Conservation (phyloP, 2,888 invertebrate genomes). For the Limnephilus lunatus region DNA sequence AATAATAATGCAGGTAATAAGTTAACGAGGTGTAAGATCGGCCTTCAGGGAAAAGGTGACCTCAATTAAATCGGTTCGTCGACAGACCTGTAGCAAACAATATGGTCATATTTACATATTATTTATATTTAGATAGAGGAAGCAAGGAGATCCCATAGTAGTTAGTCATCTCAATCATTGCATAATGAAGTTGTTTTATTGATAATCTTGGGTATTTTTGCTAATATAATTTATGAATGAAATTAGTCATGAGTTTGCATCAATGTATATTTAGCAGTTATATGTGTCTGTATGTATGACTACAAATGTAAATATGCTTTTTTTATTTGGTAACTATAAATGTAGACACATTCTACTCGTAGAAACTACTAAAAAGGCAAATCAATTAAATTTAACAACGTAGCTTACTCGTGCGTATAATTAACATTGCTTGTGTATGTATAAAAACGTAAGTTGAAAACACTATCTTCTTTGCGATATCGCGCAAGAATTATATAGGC, state of each 20-base stretch:
- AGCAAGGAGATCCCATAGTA: background rate
- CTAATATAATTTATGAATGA: background rate
- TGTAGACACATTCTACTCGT: background rate
- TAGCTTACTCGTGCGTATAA: too few relatives aligned
- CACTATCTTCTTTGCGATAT: background rate
- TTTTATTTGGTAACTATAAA: too few relatives aligned
- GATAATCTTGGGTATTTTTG: background rate
- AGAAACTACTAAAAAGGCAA: background rate
- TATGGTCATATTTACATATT: background rate
- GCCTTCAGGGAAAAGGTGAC: background rate
- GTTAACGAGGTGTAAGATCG: background rate
- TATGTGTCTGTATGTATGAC: background rate
- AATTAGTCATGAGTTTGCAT: background rate
- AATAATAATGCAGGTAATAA: background rate
- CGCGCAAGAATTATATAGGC: background rate
- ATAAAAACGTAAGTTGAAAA: too few relatives aligned
- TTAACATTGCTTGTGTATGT: too few relatives aligned
- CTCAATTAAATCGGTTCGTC: constrained; percentile 2
- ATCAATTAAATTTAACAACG: background rate
- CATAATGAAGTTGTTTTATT: background rate
- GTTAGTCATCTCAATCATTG: background rate
- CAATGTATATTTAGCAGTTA: background rate
- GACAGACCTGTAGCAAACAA: background rate
- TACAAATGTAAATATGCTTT: background rate
- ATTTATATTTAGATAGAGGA: background rate